Percentiles rank a stretch among this genome's conserved stretches.
Evolutionary conservation across 2,113 vertebrate genomes (phyloP).

Genomic region (Pycnonotus jocosus): DNA sequence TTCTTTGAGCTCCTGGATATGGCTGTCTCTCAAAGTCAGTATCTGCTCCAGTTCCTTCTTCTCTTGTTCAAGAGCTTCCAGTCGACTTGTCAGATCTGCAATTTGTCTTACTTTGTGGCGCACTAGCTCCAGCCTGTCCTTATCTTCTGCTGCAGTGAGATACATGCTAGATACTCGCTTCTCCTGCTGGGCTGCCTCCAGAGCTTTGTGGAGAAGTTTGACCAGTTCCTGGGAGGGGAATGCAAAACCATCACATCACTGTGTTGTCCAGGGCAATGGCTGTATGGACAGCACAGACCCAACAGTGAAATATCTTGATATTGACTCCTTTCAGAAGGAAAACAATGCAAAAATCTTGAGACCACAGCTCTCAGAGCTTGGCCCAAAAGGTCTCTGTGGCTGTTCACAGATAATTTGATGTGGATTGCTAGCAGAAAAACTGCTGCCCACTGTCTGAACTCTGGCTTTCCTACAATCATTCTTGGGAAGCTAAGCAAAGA

Average conservation of each 20-base stretch:
- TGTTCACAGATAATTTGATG: background rate
- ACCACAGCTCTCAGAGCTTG: background rate
- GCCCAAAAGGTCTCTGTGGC: background rate
- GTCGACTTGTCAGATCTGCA: constrained; percentile 63
- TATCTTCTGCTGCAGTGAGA: constrained; percentile 74
- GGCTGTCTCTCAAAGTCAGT: constrained; percentile 67
- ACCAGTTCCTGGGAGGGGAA: constrained; percentile 81
- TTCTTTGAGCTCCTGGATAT: constrained; percentile 76
- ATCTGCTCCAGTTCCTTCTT: constrained; percentile 65
- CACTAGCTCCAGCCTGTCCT: constrained; percentile 84
- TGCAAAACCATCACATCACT: background rate
- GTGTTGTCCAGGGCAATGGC: background rate
- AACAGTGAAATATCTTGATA: background rate
- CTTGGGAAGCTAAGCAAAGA: background rate
- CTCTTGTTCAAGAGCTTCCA: constrained; percentile 73
- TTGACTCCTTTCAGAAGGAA: background rate
- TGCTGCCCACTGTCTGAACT: background rate
- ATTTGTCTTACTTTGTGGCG: constrained; percentile 85
- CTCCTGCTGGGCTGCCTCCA: constrained; percentile 90
- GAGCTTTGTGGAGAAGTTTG: constrained; percentile 86
- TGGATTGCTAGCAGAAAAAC: background rate
- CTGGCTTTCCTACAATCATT: background rate
- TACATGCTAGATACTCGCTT: constrained; percentile 82
- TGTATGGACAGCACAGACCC: background rate
- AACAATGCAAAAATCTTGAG: background rate